Evolutionary conservation across 1,140 invertebrate species (phyloP).

Genomic region (Lucilia sericata): DNA sequence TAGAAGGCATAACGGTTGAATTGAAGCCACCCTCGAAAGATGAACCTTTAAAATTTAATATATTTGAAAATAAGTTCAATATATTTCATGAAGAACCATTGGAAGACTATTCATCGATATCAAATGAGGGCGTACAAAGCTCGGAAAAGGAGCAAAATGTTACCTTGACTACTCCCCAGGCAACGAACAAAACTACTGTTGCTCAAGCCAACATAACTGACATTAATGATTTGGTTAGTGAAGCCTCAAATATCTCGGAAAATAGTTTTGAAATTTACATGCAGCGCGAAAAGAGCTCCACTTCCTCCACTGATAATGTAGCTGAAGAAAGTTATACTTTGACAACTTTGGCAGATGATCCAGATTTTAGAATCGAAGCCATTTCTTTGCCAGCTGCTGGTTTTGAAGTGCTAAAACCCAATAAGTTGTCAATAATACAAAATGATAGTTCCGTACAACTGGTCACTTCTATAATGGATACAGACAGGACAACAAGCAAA

Average conservation of each 20-base stretch:
- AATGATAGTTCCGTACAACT: constrained; percentile 45
- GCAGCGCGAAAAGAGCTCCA: not conserved
- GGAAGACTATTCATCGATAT: constrained; percentile 27
- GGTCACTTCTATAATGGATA: constrained; percentile 41
- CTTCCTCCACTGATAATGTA: not conserved
- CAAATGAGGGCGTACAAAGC: constrained; percentile 25
- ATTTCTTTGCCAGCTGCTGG: constrained; percentile 56
- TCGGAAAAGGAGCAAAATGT: not conserved
- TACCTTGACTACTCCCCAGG: no score
- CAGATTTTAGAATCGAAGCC: constrained; percentile 56
- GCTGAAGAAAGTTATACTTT: not conserved
- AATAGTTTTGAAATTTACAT: not conserved
- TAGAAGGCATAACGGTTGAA: constrained; percentile 49
- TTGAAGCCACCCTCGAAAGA: constrained; percentile 58
- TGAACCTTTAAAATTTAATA: constrained; percentile 64
- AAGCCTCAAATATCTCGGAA: not conserved
- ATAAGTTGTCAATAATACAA: constrained; percentile 45
- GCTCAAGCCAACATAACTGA: not conserved
- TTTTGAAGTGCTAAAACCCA: constrained; percentile 13
- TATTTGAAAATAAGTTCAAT: constrained; percentile 62
- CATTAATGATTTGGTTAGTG: not conserved
- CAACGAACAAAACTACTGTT: constrained; percentile 12
- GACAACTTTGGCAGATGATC: constrained; percentile 21
- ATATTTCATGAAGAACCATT: constrained; percentile 49
- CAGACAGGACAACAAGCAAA: not conserved